Base-by-base conservation (phyloP, 1,140 invertebrate genomes). In the Trachymyrmex septentrionalis region DNA sequence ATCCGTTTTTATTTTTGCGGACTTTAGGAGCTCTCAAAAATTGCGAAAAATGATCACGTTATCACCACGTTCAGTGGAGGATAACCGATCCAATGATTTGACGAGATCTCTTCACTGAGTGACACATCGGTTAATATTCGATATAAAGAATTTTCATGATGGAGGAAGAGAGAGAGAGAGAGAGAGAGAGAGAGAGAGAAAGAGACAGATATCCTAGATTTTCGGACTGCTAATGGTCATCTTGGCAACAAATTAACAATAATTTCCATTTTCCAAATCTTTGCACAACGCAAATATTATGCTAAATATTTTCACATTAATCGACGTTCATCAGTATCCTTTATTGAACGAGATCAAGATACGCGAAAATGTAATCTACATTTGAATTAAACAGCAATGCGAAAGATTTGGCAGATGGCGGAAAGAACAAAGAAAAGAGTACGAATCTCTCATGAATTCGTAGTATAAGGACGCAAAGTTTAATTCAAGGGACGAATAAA, bases 401-500 rank as follows among this genome's bases (percentile, higher is more conserved):
- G 21, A 50, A 55, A 30, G n/a, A 80, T n/a, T 16, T 48, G 57
- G 21, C 16, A 72, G 48, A 72, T 50, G 44, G 9, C 21, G 50
- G 19, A 19, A 38, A n/a, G 19, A 57, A 85, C n/a, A 34, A 69
- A 69, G 38, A 61, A 69, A 81, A 67, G 76, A 59, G 67, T 66
- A 19, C 30, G n/a, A 57, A 4, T 53, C 38, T 44, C 16, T 50
- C n/a, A 34, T 53, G 30, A 80, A 30, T 34, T 80, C 34, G 12
- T n/a, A n/a, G n/a, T 76, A 44, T 34, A 21, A 66, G 63, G 9
- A 24, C n/a, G 30, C 14, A n/a, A 69, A 69, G 48, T 81, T 81
- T 82, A 82, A 82, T 57, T 71, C 5, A 12, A 10, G 21, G 2
- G 21, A 24, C 77, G 53, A 72, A 71, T 82, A 59, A 82, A 82